Percentiles rank a stretch among this genome's conserved stretches.
Conservation (phyloP, 2,113 vertebrate species). For the Centropristis striata region DNA sequence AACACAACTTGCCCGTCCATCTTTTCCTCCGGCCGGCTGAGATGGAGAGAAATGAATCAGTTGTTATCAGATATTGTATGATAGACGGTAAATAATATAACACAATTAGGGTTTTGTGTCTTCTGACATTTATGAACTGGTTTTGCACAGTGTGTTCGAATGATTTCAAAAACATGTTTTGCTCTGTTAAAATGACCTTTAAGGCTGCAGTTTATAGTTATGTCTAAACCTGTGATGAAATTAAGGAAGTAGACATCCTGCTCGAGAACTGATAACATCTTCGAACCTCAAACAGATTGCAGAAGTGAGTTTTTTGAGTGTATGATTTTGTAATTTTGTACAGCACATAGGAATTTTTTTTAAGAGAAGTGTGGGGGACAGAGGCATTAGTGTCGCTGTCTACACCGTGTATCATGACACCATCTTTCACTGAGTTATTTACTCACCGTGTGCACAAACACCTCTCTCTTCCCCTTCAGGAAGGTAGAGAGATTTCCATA, state of each 20-base stretch:
- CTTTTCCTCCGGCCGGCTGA: conserved; percentile 56
- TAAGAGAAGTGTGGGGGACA: neutral
- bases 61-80: neutral
- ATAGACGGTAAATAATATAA: neutral
- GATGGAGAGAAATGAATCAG: neutral
- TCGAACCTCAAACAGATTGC: conserved; percentile 49
- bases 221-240: conserved; percentile 22
- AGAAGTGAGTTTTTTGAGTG: conserved; percentile 59
- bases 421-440: neutral
- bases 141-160: neutral
- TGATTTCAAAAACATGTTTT: neutral
- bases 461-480: conserved; percentile 92
- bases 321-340: conserved; percentile 25
- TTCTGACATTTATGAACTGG: neutral
- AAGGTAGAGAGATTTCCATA: conserved; percentile 95
- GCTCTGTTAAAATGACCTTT: neutral
- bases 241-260: conserved; percentile 47
- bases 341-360: neutral
- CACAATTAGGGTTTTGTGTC: neutral
- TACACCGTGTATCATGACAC: neutral
- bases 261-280: conserved; percentile 54
- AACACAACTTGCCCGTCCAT: conserved; percentile 75
- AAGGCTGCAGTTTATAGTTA: neutral
- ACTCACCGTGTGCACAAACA: conserved; percentile 90
- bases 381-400: neutral